A percentile compares a stretch with the other conserved stretches of the same genome.
Evolutionary conservation across 2,797 vertebrate species (phyloP).

Genomic region (Lophotriccus pileatus): DNA sequence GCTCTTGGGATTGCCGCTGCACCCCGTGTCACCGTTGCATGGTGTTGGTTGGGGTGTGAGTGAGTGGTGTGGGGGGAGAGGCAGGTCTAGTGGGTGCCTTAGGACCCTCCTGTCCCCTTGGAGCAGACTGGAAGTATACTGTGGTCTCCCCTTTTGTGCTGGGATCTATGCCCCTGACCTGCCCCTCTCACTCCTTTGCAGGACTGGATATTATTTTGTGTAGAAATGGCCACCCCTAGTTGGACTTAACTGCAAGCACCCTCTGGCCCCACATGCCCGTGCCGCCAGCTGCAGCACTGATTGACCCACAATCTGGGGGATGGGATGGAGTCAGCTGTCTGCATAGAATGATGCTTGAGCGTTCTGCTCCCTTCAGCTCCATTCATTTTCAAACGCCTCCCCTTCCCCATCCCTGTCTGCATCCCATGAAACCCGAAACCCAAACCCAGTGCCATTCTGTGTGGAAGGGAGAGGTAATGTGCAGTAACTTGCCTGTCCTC

Average conservation of each 20-base stretch:
- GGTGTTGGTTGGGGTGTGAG: neutral
- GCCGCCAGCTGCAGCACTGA: neutral
- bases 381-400: neutral
- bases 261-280: neutral
- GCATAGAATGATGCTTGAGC: neutral
- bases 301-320: neutral
- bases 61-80: neutral
- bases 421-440: neutral
- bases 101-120: neutral
- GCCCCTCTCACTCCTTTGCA: neutral
- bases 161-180: neutral
- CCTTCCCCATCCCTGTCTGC: neutral
- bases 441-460: constrained; percentile 7
- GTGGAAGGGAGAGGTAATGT: constrained; percentile 45
- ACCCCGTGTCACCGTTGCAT: neutral
- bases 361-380: neutral
- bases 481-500: constrained; percentile 33
- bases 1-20: neutral
- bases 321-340: neutral
- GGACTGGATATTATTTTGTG: constrained; percentile 42
- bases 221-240: constrained; percentile 11
- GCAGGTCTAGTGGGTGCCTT: neutral
- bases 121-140: neutral
- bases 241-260: neutral
- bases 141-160: neutral